Conservation (phyloP, 2,113 vertebrate species). For the Nothobranchius furzeri region DNA sequence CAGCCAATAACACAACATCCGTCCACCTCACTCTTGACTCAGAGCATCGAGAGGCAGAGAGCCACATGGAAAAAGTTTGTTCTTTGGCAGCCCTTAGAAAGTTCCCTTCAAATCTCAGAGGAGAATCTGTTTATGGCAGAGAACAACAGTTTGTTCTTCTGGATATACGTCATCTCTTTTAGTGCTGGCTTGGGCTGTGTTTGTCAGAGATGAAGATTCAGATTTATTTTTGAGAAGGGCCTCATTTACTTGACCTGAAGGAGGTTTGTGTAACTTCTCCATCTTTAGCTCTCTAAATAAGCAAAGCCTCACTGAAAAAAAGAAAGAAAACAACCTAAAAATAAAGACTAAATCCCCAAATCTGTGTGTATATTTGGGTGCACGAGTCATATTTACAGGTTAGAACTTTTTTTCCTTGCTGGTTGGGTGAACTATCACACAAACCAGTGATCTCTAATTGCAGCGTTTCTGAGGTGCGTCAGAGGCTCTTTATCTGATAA, state of each 20-base stretch:
- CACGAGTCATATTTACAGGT: conserved; percentile 17
- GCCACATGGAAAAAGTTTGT: conserved; percentile 50
- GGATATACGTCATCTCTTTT: conserved; percentile 18
- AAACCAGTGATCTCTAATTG: conserved; percentile 52
- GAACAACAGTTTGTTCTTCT: conserved; percentile 39
- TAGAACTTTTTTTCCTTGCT: neutral
- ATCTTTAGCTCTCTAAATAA: conserved; percentile 21
- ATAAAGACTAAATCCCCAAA: neutral
- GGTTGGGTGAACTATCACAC: conserved; percentile 31
- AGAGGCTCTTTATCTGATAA: conserved; percentile 54
- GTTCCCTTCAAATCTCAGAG: conserved; percentile 19
- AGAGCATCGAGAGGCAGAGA: conserved; percentile 1
- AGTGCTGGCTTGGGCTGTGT: conserved; percentile 19
- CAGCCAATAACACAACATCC: conserved; percentile 35
- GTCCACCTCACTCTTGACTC: conserved; percentile 55
- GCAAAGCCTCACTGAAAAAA: conserved; percentile 2
- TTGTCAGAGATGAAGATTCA: neutral
- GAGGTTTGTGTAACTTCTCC: conserved; percentile 4
- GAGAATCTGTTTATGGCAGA: conserved; percentile 55
- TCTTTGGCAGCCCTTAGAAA: conserved; percentile 39
- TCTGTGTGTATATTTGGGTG: neutral
- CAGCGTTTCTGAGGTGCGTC: conserved; percentile 45
- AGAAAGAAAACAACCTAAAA: conserved; percentile 9
- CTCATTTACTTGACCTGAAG: neutral
- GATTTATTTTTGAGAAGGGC: neutral